Percentiles rank a stretch among this genome's conserved stretches.
phyloP scores from a whole-genome alignment of 2,113 vertebrate genomes.

The Sinocyclocheilus maitianheensis region DNA sequence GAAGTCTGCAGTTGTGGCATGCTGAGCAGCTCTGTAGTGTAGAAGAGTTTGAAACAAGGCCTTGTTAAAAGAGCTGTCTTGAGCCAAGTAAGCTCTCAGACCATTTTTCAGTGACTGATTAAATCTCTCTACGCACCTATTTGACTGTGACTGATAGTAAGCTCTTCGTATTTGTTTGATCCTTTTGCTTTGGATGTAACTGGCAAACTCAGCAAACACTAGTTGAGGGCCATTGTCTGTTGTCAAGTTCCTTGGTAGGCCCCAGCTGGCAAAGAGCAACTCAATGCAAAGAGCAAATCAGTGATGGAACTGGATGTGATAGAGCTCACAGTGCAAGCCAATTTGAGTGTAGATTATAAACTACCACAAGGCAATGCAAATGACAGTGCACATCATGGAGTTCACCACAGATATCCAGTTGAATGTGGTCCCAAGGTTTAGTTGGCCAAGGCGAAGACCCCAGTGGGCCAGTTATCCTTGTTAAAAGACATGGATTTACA shows the following conservation, averaged over 20 bases:
- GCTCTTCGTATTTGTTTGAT: background rate
- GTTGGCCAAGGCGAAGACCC: background rate
- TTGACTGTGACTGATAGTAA: background rate
- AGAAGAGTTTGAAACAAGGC: background rate
- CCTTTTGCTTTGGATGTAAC: background rate
- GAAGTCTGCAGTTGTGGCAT: too few relatives aligned
- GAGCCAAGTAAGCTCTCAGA: too few relatives aligned
- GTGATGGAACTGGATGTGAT: background rate
- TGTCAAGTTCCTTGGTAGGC: background rate
- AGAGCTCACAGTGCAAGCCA: background rate
- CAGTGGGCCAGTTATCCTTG: background rate
- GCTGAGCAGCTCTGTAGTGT: background rate
- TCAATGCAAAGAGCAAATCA: background rate
- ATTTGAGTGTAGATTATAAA: background rate
- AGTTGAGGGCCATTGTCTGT: background rate
- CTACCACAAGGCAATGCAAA: background rate
- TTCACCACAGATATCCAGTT: background rate
- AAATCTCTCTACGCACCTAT: background rate
- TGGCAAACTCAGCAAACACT: slow-evolving; percentile 19
- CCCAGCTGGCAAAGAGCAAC: background rate
- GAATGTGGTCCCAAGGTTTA: background rate
- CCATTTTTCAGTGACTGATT: background rate
- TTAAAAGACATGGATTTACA: background rate
- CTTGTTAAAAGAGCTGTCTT: background rate
- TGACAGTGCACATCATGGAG: background rate